Evolutionary conservation across 2,113 vertebrate species (phyloP).

Genomic region (Tretioscincus oriximinensis): DNA sequence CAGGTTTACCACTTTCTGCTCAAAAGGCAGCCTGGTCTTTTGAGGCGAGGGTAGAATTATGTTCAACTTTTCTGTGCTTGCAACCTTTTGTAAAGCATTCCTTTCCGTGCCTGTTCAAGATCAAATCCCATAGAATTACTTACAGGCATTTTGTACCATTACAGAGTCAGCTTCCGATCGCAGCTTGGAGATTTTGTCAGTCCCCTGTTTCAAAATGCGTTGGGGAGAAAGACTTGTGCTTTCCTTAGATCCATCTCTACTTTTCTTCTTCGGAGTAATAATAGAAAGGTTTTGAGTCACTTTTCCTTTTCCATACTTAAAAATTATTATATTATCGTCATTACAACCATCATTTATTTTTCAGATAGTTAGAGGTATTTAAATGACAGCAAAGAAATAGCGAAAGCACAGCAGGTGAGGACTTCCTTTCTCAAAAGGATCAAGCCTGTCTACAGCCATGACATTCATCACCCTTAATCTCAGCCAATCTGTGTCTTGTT

Average conservation of each 20-base stretch:
- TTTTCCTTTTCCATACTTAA: background rate
- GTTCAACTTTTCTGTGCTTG: background rate
- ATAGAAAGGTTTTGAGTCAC: background rate
- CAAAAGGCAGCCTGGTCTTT: background rate
- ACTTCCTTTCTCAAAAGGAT: background rate
- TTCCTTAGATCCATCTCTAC: background rate
- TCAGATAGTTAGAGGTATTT: background rate
- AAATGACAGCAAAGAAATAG: background rate
- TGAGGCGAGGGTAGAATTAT: background rate
- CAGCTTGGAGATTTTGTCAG: background rate
- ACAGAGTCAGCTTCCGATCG: background rate
- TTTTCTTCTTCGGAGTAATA: background rate
- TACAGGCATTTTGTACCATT: background rate
- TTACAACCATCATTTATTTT: background rate
- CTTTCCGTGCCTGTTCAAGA: background rate
- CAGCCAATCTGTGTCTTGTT: background rate
- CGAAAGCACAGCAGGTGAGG: background rate
- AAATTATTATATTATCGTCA: no score
- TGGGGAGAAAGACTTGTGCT: background rate
- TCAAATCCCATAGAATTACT: background rate
- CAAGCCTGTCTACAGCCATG: background rate
- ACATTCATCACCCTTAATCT: background rate
- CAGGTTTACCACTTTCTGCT: constrained; percentile 4
- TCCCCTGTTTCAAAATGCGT: background rate
- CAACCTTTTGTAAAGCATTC: background rate